Percentiles rank a stretch among this genome's conserved stretches.
Conservation (phyloP, 2,113 vertebrate genomes). For the Arothron firmamentum region DNA sequence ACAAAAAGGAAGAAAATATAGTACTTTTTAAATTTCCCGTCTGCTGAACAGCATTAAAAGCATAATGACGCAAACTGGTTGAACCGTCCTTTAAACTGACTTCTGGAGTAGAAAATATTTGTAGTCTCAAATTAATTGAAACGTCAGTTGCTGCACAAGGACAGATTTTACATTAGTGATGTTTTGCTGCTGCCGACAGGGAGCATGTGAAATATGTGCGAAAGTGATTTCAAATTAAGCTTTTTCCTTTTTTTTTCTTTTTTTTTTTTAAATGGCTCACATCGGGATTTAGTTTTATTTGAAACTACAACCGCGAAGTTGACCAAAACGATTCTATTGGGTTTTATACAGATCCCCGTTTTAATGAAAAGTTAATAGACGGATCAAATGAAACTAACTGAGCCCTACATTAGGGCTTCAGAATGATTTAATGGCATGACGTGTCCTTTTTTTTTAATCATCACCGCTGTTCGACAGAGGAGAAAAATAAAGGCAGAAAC, state of each 20-base stretch:
- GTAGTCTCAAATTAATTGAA: not conserved
- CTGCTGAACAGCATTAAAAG: constrained; percentile 2
- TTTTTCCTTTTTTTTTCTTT: too few relatives aligned
- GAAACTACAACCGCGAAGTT: too few relatives aligned
- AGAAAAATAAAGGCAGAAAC: constrained; percentile 16
- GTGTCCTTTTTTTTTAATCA: constrained; percentile 5
- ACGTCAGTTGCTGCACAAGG: constrained; percentile 14
- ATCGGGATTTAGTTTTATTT: too few relatives aligned
- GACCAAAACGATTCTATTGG: too few relatives aligned
- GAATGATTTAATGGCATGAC: constrained; percentile 7
- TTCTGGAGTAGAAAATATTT: constrained; percentile 6
- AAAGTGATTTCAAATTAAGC: too few relatives aligned
- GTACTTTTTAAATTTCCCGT: too few relatives aligned
- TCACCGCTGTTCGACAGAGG: not conserved
- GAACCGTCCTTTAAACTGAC: constrained; percentile 7
- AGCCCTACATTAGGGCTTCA: not conserved
- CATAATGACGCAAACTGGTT: constrained; percentile 17
- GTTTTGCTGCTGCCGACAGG: not conserved
- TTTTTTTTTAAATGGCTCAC: too few relatives aligned
- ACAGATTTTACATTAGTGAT: constrained; percentile 21
- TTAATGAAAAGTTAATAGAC: too few relatives aligned
- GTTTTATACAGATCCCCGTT: too few relatives aligned
- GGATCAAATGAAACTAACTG: too few relatives aligned
- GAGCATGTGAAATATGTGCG: too few relatives aligned
- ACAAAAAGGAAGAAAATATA: too few relatives aligned